Evolutionary conservation across 2,797 vertebrate species (phyloP), one percentile per base, ranked within the genome.

Genomic region (Muraenolepis orangiensis): DNA sequence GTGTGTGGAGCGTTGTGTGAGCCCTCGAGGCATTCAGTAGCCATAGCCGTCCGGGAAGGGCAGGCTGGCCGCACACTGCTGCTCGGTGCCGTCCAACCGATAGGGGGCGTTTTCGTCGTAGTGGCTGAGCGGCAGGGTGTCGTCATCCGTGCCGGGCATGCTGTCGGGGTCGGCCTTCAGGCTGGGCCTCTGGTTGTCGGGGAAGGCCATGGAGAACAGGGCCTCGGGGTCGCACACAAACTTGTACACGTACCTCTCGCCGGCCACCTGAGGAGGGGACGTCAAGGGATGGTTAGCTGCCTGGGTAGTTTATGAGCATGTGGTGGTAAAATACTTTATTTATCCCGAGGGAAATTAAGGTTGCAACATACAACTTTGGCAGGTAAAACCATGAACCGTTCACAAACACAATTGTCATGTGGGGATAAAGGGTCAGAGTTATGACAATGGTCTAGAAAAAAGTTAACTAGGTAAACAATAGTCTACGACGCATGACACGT

Each of bases 181-280:
- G 90, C 94, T 96, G 3, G 96, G 96, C 85, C 96, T 94, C 87
- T 98, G 96, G 92, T 97, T 97, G 92, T 98, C 97, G 0, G 96
- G 96, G 84, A 98, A 98, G 69, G 97, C 97, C 97, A 99, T 98
- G 82, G 96, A 97, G 81, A 99, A 99, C 31, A 99, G 95, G 1
- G 97, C 97, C 23, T 99, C 97, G 0, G 97, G 97, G 83, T 98
- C 97, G 0, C 97, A 99, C 84, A 99, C 97, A 4, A 98, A 99
- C 87, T 99, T 99, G 82, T 99, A 99, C 77, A 99, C 97, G 0
- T 99, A 99, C 86, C 96, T 91, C 84, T 99, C 97, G 0, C 97
- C 97, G 0, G 97, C 97, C 75, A 99, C 97, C 97, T 99, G 85
- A 29, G 74, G 12, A n/a, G 3, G 18, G 12, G 23, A 7, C 32